Evolutionary conservation across 2,888 invertebrate species (phyloP), one percentile per base, ranked within the genome.

Genomic region (Limnephilus marmoratus): DNA sequence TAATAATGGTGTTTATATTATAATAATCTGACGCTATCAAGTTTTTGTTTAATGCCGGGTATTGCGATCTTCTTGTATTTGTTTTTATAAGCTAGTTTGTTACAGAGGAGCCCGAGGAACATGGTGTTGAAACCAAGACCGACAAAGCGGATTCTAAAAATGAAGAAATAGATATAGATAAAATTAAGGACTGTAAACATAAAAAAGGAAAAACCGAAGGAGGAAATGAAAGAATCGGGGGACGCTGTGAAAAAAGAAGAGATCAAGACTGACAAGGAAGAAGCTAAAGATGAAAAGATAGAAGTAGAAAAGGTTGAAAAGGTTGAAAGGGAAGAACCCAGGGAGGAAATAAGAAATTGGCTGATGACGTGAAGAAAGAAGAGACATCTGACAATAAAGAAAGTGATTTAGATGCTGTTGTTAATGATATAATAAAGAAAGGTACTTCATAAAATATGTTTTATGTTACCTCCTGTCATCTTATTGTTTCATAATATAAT

Each of bases 41-140:
- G 15, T 3, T 18, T 53, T 53, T 53, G 18, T 53, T 24, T 5
- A 53, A 18, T 18, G 18, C 18, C 18, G 24, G 81, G 31, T 31
- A 31, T 12, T 81, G 29, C 2, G 29, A n/a, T 81, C 3, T n/a
- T 12, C 0, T n/a, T 11, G 13, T 81, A 29, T 81, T 9, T 31
- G 29, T 29, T 82, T 31, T 82, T 82, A 34, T 13, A n/a, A n/a
- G n/a, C n/a, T n/a, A n/a, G n/a, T n/a, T n/a, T n/a, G n/a, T n/a
- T n/a, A 2, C 53, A 93, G 97, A 97, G 94, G 98, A 98, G 94
- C 97, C 97, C 91, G 97, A 97, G 94, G 97, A 98, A 13, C 95
- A 98, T 53, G 97, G 97, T 93, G 81, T 81, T n/a, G 96, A 97
- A 13, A 96, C 96, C 12, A 97, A 96, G 90, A 95, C 81, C 41